phyloP scores from a whole-genome alignment of 1,140 invertebrate species.

The Maconellicoccus hirsutus region DNA sequence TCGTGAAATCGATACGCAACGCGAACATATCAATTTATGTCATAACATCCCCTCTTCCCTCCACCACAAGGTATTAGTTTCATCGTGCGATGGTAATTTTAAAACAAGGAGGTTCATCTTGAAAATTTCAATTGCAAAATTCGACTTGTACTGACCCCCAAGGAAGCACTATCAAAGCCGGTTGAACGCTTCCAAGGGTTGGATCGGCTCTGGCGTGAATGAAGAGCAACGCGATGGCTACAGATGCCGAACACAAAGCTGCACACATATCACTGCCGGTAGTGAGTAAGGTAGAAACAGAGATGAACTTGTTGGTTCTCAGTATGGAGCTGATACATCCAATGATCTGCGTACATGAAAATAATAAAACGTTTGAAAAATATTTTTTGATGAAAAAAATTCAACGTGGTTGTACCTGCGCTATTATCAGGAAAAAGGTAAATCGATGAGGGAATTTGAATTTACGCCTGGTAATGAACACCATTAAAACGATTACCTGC shows the following conservation, averaged over 20 bases:
- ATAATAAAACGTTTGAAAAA: background rate
- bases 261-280: constrained; percentile 61
- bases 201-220: constrained; percentile 69
- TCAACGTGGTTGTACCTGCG: background rate
- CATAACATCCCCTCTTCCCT: too few species aligned
- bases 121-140: too few species aligned
- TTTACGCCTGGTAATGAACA: background rate
- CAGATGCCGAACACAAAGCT: constrained; percentile 67
- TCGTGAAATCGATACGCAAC: too few species aligned
- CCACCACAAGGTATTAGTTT: too few species aligned
- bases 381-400: background rate
- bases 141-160: constrained; percentile 59
- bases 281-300: constrained; percentile 57
- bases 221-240: constrained; percentile 67
- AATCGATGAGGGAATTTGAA: background rate
- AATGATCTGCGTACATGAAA: constrained; percentile 31
- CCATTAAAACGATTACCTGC: background rate
- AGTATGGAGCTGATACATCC: constrained; percentile 54
- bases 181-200: constrained; percentile 61
- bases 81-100: too few species aligned
- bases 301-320: constrained; percentile 32
- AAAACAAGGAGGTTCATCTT: too few species aligned
- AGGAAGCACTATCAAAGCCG: constrained; percentile 54
- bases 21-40: too few species aligned
- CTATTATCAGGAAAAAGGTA: background rate